phyloP scores from a whole-genome alignment of 2,113 vertebrate species.

The Herpetotheres cachinnans region DNA sequence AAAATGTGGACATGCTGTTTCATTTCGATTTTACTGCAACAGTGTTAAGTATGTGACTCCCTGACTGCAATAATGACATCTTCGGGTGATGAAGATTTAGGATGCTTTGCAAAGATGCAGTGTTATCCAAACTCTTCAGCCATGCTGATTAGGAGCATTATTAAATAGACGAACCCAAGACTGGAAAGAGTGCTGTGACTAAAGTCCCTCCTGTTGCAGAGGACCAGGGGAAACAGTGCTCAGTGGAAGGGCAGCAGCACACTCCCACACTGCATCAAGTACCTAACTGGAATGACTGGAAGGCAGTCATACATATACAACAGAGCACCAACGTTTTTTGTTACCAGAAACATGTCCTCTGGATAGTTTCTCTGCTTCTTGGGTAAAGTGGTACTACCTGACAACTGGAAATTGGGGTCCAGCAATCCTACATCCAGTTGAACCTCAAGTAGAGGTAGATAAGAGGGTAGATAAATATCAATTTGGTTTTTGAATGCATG shows the following conservation, averaged over 20 bases:
- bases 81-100: constrained; percentile 67
- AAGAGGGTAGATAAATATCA: fast-evolving
- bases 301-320: background rate
- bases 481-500: fast-evolving
- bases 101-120: constrained; percentile 63
- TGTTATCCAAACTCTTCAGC: constrained; percentile 41
- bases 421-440: background rate
- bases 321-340: background rate
- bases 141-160: constrained; percentile 27
- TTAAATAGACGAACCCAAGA: constrained; percentile 8
- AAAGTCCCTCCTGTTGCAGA: background rate
- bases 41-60: constrained; percentile 55
- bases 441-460: background rate
- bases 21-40: constrained; percentile 19
- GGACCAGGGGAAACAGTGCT: background rate
- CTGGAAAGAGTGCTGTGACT: background rate
- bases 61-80: constrained; percentile 51
- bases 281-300: background rate
- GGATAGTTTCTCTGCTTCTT: background rate
- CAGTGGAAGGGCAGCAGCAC: background rate
- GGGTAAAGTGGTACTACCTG: background rate
- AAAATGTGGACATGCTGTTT: constrained; percentile 40
- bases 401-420: background rate
- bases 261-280: background rate
- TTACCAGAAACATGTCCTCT: background rate